Conservation (phyloP, 2,888 invertebrate genomes). For the Nomada fucata region DNA sequence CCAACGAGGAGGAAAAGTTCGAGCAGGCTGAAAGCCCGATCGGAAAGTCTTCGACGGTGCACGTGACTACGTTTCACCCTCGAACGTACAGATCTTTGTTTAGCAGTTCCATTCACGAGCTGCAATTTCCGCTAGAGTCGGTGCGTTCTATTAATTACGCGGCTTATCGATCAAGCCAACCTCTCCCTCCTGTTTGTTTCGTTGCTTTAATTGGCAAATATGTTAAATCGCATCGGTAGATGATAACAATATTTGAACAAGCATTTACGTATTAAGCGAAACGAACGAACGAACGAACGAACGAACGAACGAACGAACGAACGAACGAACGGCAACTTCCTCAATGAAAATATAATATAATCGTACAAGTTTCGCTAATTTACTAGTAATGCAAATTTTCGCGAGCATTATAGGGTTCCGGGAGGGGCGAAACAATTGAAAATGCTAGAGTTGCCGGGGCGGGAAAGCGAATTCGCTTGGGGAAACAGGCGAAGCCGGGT, state of each 20-base stretch:
- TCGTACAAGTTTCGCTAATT: not conserved
- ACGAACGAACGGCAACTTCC: not conserved
- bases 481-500: conserved; percentile 1
- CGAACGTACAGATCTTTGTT: conserved; percentile 26
- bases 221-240: conserved; percentile 3
- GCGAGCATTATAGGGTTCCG: not conserved
- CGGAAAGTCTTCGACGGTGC: conserved; percentile 22
- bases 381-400: not conserved
- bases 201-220: conserved; percentile 19
- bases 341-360: not conserved
- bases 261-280: conserved; percentile 2
- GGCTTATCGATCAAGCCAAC: conserved; percentile 36
- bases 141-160: conserved; percentile 30
- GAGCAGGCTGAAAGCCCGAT: conserved; percentile 3
- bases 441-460: conserved; percentile 32
- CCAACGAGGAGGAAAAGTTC: conserved; percentile 9
- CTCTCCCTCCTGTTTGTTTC: not conserved
- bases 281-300: not conserved
- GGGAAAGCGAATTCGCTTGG: conserved; percentile 26
- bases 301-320: too few relatives aligned
- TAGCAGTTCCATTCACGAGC: not conserved
- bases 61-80: conserved; percentile 13
- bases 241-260: not conserved
- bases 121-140: not conserved
- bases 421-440: conserved; percentile 4